phyloP scores from a whole-genome alignment of 2,113 vertebrate genomes.

The Pluvialis apricaria region DNA sequence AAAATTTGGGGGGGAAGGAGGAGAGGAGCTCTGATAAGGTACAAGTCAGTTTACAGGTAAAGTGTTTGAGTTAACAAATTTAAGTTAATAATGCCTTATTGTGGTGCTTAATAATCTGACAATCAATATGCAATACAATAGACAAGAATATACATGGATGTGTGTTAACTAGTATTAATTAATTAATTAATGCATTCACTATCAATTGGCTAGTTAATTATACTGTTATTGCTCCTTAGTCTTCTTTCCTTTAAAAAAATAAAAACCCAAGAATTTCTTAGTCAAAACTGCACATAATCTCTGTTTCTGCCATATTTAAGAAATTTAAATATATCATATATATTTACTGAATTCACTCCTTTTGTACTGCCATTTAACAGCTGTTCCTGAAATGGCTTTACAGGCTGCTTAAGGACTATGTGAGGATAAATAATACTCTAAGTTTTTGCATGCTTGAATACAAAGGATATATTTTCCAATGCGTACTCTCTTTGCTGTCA shows the following conservation, averaged over 20 bases:
- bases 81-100: not conserved
- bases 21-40: not conserved
- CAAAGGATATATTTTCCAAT: not conserved
- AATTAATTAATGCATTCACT: not conserved
- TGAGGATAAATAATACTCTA: not conserved
- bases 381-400: not conserved
- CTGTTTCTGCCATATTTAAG: not conserved
- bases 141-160: not conserved
- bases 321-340: not conserved
- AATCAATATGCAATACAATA: not conserved
- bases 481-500: not conserved
- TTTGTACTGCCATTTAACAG: not conserved
- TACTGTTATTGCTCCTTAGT: not conserved
- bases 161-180: not conserved
- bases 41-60: not conserved
- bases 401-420: not conserved
- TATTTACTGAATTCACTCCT: not conserved
- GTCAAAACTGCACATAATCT: not conserved
- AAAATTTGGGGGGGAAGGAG: not conserved
- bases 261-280: not conserved
- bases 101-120: not conserved
- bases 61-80: not conserved
- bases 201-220: not conserved
- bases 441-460: not conserved
- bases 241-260: not conserved